Evolutionary conservation across 2,888 invertebrate species (phyloP).

Genomic region (Agrochola litura): DNA sequence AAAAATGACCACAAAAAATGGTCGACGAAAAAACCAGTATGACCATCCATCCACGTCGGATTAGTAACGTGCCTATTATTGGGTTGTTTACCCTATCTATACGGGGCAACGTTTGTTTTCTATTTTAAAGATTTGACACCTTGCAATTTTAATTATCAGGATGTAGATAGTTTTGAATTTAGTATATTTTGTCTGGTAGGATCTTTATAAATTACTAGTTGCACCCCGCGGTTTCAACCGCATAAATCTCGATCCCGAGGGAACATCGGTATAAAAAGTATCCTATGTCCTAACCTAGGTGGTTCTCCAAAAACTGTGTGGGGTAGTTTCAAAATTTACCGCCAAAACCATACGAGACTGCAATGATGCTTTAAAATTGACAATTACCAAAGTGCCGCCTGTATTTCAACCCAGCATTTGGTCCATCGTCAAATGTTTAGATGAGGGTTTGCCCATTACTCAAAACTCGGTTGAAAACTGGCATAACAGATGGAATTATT

Average conservation of each 20-base stretch:
- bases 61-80: constrained; percentile 73
- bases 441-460: too few species aligned
- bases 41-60: constrained; percentile 76
- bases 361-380: too few species aligned
- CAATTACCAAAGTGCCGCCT: too few species aligned
- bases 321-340: too few species aligned
- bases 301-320: too few species aligned
- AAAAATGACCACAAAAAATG: constrained; percentile 79
- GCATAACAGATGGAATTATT: too few species aligned
- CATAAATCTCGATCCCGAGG: background rate
- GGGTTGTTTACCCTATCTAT: constrained; percentile 76
- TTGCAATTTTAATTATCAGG: constrained; percentile 46
- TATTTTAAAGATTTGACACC: constrained; percentile 51
- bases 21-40: constrained; percentile 75
- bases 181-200: background rate
- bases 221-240: background rate
- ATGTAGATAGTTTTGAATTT: background rate
- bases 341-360: too few species aligned
- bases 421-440: too few species aligned
- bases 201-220: background rate
- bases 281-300: background rate
- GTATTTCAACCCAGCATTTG: too few species aligned
- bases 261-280: background rate
- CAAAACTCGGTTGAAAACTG: too few species aligned
- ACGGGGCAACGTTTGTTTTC: constrained; percentile 62